Conservation (phyloP, 2,888 invertebrate species). For the Liposcelis brunnea region DNA sequence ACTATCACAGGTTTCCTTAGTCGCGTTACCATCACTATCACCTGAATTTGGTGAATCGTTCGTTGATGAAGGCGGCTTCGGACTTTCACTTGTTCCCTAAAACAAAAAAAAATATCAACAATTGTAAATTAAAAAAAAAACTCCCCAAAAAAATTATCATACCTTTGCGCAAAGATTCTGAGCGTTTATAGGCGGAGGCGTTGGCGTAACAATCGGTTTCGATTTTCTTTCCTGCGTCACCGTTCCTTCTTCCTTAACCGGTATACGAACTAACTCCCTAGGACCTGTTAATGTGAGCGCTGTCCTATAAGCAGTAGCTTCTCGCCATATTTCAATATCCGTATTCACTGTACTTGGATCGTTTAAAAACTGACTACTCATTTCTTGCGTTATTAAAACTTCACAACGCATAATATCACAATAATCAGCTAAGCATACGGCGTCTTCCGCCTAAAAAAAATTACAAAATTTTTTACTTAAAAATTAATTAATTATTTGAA, state of each 20-base stretch:
- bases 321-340: constrained; percentile 72
- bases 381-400: constrained; percentile 56
- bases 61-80: neutral
- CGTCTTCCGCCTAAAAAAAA: constrained; percentile 60
- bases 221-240: neutral
- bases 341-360: constrained; percentile 46
- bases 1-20: constrained; percentile 29
- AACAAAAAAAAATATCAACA: too few species aligned
- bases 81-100: too few species aligned
- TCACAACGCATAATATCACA: constrained; percentile 94
- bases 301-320: constrained; percentile 48
- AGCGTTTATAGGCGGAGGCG: constrained; percentile 10
- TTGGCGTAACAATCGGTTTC: neutral
- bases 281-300: constrained; percentile 33
- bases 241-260: neutral
- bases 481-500: neutral
- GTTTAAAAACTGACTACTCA: constrained; percentile 14
- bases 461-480: too few species aligned
- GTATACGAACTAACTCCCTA: constrained; percentile 32
- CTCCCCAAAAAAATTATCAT: neutral
- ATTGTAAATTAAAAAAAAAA: too few species aligned
- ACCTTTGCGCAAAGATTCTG: constrained; percentile 1
- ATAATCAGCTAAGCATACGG: constrained; percentile 83
- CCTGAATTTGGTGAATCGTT: neutral
- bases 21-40: constrained; percentile 30